Base-by-base conservation (phyloP, 2,113 vertebrate species). In the Prolemur simus region DNA sequence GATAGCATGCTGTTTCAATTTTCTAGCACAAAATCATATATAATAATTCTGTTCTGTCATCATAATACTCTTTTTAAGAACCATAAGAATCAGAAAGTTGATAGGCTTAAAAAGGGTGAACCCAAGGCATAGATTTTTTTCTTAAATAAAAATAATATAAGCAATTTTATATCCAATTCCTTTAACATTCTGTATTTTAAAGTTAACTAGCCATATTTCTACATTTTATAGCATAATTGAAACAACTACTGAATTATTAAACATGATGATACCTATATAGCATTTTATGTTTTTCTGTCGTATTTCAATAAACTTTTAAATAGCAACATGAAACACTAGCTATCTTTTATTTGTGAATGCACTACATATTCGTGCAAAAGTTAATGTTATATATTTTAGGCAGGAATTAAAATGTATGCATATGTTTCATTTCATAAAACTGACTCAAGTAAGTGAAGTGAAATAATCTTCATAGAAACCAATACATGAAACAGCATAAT, bases 1-100 rank as follows among this genome's bases (percentile, higher is more conserved):
- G 96, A 97, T 94, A 94, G 85, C 97, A 97, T 0, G 39, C 97
- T 96, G 97, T 3, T 96, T 96, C 97, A 96, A 97, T 98, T 98
- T 98, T 85, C 96, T 94, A 98, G 88, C 92, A 96, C n/a, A 81
- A 95, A 98, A 97, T 97, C 96, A 87, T 66, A 91, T 77, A 27
- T 1, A 52, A 96, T 17, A 29, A 81, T 98, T 92, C 95, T 78
- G 77, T 74, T 84, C 77, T 82, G 76, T 86, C 97, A 45, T 42
- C 86, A 95, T 73, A 98, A 88, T 23, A 42, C 42, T 21, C 63
- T 71, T 94, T 95, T 84, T 82, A 95, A 90, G 89, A 63, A 60
- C 0, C 0, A 58, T 63, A 87, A 68, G 32, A 96, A 74, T 47
- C 39, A 2, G 5, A 66, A 77, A 96, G 39, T 56, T 89, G 17